These are phyloP conservation scores for Lycia hirtaria DNA, from an alignment of 2,888 invertebrate genomes.

Conservation along the genomic window DNA sequence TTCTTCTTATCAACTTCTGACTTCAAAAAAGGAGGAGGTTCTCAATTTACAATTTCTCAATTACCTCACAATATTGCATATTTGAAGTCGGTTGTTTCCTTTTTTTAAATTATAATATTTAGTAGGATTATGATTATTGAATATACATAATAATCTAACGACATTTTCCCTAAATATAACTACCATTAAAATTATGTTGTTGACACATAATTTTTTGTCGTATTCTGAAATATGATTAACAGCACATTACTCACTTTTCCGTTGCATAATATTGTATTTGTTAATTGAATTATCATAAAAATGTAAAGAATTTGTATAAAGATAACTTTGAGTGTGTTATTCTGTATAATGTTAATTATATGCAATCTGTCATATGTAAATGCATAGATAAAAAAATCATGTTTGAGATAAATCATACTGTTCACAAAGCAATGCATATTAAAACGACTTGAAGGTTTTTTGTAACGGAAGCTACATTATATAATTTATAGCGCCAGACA, in stretches of 20 bases:
- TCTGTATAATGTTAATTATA: constrained; percentile 5
- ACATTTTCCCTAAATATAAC: too few species aligned
- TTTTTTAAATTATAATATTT: too few species aligned
- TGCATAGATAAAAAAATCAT: constrained; percentile 21
- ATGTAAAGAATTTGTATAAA: constrained; percentile 11
- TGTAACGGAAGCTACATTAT: constrained; percentile 15
- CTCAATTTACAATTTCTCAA: too few species aligned
- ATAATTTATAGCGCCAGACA: constrained; percentile 34
- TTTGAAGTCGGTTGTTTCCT: too few species aligned
- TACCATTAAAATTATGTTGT: too few species aligned
- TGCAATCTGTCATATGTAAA: constrained; percentile 15
- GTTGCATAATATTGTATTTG: constrained; percentile 7
- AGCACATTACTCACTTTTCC: not conserved
- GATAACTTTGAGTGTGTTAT: constrained; percentile 3
- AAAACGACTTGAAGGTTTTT: constrained; percentile 5
- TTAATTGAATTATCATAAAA: constrained; percentile 16
- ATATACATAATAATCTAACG: too few species aligned
- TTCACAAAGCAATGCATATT: constrained; percentile 10
- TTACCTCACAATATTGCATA: too few species aligned
- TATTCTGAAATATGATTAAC: constrained; percentile 1
- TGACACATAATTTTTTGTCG: too few species aligned
- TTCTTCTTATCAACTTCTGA: too few species aligned
- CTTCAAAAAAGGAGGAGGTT: too few species aligned
- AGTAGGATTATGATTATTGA: too few species aligned
- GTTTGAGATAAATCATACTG: constrained; percentile 12